Percentiles rank a stretch among this genome's conserved stretches.
These are phyloP conservation scores for Virgularia gustaviana DNA, from an alignment of 92 coral and sea anemone species.

Conservation along the genomic window DNA sequence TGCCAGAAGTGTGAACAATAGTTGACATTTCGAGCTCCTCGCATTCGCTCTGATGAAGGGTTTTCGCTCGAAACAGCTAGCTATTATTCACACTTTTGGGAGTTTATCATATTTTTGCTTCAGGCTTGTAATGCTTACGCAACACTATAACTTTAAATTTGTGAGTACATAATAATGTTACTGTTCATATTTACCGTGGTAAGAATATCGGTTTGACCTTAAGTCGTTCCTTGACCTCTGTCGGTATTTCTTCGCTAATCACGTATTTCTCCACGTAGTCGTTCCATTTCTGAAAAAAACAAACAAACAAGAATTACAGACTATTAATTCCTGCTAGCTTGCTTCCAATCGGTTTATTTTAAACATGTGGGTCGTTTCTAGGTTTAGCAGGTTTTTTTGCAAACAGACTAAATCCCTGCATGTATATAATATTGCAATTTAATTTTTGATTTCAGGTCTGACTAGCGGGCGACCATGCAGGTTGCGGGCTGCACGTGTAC, in stretches of 20 bases:
- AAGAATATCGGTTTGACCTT: conserved; percentile 89
- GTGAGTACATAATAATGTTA: too few species aligned
- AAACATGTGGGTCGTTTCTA: too few species aligned
- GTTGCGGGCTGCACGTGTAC: too few species aligned
- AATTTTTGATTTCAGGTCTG: background rate
- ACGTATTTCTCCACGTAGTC: conserved; percentile 94
- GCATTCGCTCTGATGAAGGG: too few species aligned
- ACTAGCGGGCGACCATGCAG: background rate
- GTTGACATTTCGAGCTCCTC: too few species aligned
- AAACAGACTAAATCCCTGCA: background rate
- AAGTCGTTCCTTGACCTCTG: conserved; percentile 89
- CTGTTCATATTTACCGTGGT: conserved; percentile 85
- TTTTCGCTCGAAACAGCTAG: too few species aligned
- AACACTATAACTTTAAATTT: too few species aligned
- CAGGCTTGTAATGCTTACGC: too few species aligned
- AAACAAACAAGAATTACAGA: background rate
- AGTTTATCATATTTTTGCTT: too few species aligned
- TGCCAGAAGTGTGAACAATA: too few species aligned
- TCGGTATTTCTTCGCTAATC: conserved; percentile 83
- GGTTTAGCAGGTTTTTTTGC: background rate
- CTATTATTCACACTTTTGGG: too few species aligned
- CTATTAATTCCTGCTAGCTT: background rate
- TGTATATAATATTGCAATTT: background rate
- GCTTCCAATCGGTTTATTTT: too few species aligned
- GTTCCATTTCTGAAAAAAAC: conserved; percentile 80